Evolutionary conservation across 2,113 vertebrate genomes (phyloP).

Genomic region (Xerus inauris): DNA sequence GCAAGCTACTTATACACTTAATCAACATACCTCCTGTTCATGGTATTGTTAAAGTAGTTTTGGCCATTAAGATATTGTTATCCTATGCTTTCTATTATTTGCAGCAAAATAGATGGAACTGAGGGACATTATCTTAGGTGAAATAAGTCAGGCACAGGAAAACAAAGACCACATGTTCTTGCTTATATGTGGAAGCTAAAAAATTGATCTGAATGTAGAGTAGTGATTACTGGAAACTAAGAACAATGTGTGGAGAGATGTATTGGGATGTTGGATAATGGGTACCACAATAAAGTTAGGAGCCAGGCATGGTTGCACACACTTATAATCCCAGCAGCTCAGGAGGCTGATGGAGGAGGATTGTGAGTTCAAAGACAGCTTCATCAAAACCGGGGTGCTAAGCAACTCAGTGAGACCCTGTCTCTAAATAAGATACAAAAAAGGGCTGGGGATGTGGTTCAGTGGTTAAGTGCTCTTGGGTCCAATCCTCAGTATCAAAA

Average conservation of each 20-base stretch:
- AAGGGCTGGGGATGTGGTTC: too few relatives aligned
- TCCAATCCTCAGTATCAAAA: too few relatives aligned
- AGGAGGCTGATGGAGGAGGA: too few relatives aligned
- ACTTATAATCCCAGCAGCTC: too few relatives aligned
- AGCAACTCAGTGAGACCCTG: too few relatives aligned
- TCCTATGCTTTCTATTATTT: not conserved
- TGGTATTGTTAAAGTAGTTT: not conserved
- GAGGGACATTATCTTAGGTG: not conserved
- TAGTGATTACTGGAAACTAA: not conserved
- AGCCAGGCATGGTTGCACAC: too few relatives aligned
- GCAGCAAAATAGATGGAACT: not conserved
- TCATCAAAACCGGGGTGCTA: too few relatives aligned
- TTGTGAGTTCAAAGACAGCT: too few relatives aligned
- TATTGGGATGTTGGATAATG: not conserved
- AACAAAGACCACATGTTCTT: not conserved
- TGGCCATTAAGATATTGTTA: not conserved
- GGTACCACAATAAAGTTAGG: not conserved
- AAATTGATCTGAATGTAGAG: not conserved
- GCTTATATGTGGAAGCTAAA: not conserved
- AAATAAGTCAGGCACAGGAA: not conserved
- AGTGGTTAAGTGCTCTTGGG: too few relatives aligned
- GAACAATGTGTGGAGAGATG: not conserved
- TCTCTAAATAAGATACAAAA: too few relatives aligned
- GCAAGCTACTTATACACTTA: not conserved
- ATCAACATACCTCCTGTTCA: not conserved